These are phyloP conservation scores for Tolmerus cingulatus DNA, from an alignment of 2,888 invertebrate species.

Conservation along the genomic window DNA sequence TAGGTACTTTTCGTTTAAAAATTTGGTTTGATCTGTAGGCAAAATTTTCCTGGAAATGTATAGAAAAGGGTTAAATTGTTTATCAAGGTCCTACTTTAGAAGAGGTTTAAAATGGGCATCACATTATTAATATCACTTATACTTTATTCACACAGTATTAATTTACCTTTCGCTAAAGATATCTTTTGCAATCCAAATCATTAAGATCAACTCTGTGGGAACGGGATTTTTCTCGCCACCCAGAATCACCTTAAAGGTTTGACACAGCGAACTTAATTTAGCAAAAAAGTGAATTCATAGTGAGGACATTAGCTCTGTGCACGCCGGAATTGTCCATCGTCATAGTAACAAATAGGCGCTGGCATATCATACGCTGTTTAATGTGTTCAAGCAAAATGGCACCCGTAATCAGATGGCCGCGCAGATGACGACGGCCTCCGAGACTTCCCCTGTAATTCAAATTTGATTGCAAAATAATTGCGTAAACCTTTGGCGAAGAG, in stretches of 20 bases:
- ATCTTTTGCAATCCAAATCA: neutral
- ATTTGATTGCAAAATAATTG: constrained; percentile 43
- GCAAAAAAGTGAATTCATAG: constrained; percentile 35
- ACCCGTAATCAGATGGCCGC: constrained; percentile 20
- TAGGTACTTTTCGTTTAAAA: too few relatives aligned
- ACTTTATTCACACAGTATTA: too few relatives aligned
- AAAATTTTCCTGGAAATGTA: too few relatives aligned
- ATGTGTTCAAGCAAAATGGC: constrained; percentile 23
- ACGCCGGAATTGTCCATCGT: constrained; percentile 8
- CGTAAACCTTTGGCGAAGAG: constrained; percentile 15
- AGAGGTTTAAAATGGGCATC: too few relatives aligned
- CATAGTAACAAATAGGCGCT: constrained; percentile 22
- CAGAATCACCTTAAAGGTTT: neutral
- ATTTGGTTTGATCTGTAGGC: too few relatives aligned
- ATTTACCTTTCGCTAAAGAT: too few relatives aligned
- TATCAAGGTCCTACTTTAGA: too few relatives aligned
- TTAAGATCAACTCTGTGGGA: neutral
- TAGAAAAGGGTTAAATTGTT: too few relatives aligned
- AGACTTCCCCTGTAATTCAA: constrained; percentile 41
- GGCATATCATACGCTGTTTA: constrained; percentile 25
- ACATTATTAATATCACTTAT: too few relatives aligned
- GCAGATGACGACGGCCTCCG: constrained; percentile 1
- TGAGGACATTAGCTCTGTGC: constrained; percentile 15
- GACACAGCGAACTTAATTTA: neutral
- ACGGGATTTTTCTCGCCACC: neutral